A percentile compares a stretch with the other conserved stretches of the same genome.
phyloP scores from a whole-genome alignment of 2,113 vertebrate species.

The Eurystomus gularis region DNA sequence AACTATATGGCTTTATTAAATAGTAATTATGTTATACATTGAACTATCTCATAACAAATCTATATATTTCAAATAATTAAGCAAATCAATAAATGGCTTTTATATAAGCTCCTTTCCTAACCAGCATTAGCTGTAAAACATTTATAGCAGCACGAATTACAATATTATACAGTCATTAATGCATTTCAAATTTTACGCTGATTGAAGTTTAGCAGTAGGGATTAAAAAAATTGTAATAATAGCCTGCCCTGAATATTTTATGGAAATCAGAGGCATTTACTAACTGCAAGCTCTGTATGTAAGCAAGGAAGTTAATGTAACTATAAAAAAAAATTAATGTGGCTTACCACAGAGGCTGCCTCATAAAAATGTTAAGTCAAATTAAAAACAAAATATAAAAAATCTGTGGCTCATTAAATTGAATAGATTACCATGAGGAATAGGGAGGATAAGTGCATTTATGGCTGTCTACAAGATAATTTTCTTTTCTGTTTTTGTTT shows the following conservation, averaged over 20 bases:
- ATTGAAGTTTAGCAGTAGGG: slow-evolving; percentile 78
- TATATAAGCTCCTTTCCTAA: slow-evolving; percentile 64
- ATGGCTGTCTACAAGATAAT: neutral
- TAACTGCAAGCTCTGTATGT: slow-evolving; percentile 67
- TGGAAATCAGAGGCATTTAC: slow-evolving; percentile 80
- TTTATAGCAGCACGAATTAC: slow-evolving; percentile 74
- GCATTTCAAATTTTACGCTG: slow-evolving; percentile 81
- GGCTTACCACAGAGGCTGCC: slow-evolving; percentile 74
- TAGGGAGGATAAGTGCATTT: slow-evolving; percentile 28
- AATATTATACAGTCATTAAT: slow-evolving; percentile 76
- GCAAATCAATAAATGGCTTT: slow-evolving; percentile 70
- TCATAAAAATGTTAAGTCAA: slow-evolving; percentile 81
- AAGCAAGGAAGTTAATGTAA: slow-evolving; percentile 75
- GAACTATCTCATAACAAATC: slow-evolving; percentile 49
- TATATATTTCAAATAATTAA: slow-evolving; percentile 69
- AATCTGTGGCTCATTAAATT: slow-evolving; percentile 74
- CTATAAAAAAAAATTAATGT: slow-evolving; percentile 75
- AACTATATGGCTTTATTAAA: slow-evolving; percentile 77
- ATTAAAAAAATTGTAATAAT: slow-evolving; percentile 76
- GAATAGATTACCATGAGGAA: slow-evolving; percentile 51
- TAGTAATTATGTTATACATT: slow-evolving; percentile 66
- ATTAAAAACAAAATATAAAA: slow-evolving; percentile 79
- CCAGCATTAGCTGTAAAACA: slow-evolving; percentile 69
- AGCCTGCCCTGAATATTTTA: slow-evolving; percentile 83
- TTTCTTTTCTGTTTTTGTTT: neutral